Evolutionary conservation across 2,113 vertebrate species (phyloP), one percentile per base, ranked within the genome.

Genomic region (Saimiri boliviensis): DNA sequence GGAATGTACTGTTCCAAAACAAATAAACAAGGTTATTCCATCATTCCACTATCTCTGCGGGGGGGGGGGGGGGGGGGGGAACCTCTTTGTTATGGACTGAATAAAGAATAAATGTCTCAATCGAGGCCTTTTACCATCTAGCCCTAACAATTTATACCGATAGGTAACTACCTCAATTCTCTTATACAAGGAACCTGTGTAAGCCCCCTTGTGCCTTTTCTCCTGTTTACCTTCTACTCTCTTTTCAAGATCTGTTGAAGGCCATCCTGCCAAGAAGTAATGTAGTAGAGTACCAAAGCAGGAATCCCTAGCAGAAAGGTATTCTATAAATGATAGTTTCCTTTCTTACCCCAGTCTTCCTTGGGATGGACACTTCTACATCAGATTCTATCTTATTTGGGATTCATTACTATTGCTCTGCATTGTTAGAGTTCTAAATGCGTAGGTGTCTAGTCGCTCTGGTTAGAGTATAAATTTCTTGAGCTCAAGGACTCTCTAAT

Each of bases 71-170:
- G 47, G 47, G 11, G 47, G 1, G 11, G 1, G 4, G 16, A 14
- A 96, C 45, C 25, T 94, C 81, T 49, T 90, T 60, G 32, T 70
- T 91, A 84, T 40, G 17, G 49, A 73, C 7, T 68, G 40, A 81
- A 56, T 76, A 70, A 70, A 89, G 92, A 89, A 91, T 66, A 89
- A 74, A 47, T 70, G 27, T 74, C 23, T 88, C 40, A 84, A 10
- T 93, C 45, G 91, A 91, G 42, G 84, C 37, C 76, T 92, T 96
- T 89, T n/a, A 76, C 42, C 54, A 76, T 92, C 63, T 95, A 52
- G 12, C 58, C 52, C 40, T 94, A 86, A 91, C 2, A 54, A 17
- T 79, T 97, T 60, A 79, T 25, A 71, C 13, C 58, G 93, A 74
- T 42, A 74, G 56, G 42, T n/a, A 81, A 49, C 80, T 56, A 92